A percentile compares a stretch with the other conserved stretches of the same genome.
These are phyloP conservation scores for Synanthedon andrenaeformis DNA, from an alignment of 2,888 invertebrate genomes.

Conservation along the genomic window DNA sequence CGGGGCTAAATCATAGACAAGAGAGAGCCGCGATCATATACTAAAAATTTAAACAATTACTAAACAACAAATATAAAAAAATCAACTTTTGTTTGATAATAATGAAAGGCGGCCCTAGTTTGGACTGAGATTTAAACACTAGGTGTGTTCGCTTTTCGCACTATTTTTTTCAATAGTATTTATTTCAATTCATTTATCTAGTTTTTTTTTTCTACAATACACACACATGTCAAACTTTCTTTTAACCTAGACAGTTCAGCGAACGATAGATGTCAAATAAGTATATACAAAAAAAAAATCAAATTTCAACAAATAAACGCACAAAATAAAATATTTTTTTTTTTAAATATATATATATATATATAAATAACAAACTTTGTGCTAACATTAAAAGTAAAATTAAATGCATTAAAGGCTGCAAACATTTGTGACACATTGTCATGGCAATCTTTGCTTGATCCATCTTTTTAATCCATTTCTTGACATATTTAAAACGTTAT, in stretches of 20 bases:
- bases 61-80: slow-evolving; percentile 20
- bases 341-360: neutral
- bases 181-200: no score
- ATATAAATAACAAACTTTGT: neutral
- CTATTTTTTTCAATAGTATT: slow-evolving; percentile 6
- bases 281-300: neutral
- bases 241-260: no score
- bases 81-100: slow-evolving; percentile 18
- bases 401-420: neutral
- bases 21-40: slow-evolving; percentile 26
- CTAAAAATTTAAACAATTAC: slow-evolving; percentile 11
- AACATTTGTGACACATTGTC: no score
- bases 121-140: slow-evolving; percentile 35
- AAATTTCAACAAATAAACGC: no score
- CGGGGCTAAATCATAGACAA: slow-evolving; percentile 22
- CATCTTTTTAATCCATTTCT: no score
- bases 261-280: no score
- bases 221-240: no score
- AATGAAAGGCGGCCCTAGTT: slow-evolving; percentile 24
- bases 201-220: no score
- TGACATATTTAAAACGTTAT: no score
- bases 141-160: slow-evolving; percentile 44
- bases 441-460: no score
- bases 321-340: neutral
- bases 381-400: neutral